Base-by-base conservation (phyloP, 2,797 vertebrate species). In the Lutjanus campechanus region DNA sequence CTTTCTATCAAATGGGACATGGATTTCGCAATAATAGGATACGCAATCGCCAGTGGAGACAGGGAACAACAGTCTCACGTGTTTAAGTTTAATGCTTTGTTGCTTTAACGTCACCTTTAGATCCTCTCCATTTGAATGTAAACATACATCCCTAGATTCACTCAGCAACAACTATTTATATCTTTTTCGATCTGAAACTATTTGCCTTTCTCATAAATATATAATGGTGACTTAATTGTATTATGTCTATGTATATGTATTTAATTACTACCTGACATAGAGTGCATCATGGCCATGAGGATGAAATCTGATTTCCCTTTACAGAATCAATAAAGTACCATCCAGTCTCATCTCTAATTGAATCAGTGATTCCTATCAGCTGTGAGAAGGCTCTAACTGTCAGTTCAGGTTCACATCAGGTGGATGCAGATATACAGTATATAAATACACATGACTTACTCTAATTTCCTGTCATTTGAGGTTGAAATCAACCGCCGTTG, bases 281-380 rank as follows among this genome's bases (percentile, higher is more conserved):
- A 22, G 22, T 17, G 22, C 20, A 15, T 63, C 29, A n/a, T 3
- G 10, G 54, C 22, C 44, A 22, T 29, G 8, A 22, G 3, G 56
- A 62, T 55, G 11, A 55, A 55, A 67, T 54, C 25, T 20, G 50
- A 59, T 54, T 72, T 67, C 15, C 59, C 16, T 40, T 50, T 67
- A 61, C 43, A 36, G 12, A 54, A 55, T 79, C 67, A 40, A 67
- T 75, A 19, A 49, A 41, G n/a, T 8, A 17, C 20, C 50, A 22
- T 75, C 43, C 50, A 13, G 61, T 29, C 9, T 13, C 11, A 53
- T 69, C 19, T 59, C 29, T 41, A 41, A 64, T 17, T 64, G 46
- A 79, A 50, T 75, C 54, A 22, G 29, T 55, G 67, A 55, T 58
- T 63, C 56, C 19, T 41, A 50, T 76, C 56, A 25, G 50, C 44